A percentile compares a stretch with the other conserved stretches of the same genome.
Conservation (phyloP, 1,140 invertebrate species). For the Drosophila lacertosa region DNA sequence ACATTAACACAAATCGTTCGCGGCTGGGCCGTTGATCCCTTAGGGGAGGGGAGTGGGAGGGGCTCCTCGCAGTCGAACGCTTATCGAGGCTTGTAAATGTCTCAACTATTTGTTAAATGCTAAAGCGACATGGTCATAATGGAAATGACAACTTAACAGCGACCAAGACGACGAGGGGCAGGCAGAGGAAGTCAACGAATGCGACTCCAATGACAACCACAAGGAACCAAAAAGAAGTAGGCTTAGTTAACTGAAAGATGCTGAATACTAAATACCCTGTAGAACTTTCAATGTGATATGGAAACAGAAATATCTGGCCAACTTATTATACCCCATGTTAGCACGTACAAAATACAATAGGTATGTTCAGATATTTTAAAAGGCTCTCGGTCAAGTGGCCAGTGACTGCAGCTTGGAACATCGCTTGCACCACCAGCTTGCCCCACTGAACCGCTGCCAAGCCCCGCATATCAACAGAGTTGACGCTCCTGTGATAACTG, state of each 20-base stretch:
- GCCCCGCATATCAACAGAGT: slow-evolving; percentile 3
- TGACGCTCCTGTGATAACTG: slow-evolving; percentile 68
- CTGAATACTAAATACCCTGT: too few species aligned
- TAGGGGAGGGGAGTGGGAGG: not conserved
- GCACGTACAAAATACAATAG: too few species aligned
- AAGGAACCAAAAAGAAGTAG: too few species aligned
- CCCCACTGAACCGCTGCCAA: not conserved
- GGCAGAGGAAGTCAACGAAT: slow-evolving; percentile 2
- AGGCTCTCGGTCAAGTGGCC: slow-evolving; percentile 68
- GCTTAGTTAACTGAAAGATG: too few species aligned
- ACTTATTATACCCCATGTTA: too few species aligned
- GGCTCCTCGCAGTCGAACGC: not conserved
- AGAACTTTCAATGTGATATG: too few species aligned
- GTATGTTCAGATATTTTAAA: slow-evolving; percentile 61
- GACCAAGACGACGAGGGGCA: not conserved
- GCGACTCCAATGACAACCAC: not conserved
- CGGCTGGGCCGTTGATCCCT: slow-evolving; percentile 28
- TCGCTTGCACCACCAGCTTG: not conserved
- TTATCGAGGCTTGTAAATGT: slow-evolving; percentile 82
- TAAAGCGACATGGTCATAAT: slow-evolving; percentile 84
- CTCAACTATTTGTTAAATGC: slow-evolving; percentile 84
- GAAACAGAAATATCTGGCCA: too few species aligned
- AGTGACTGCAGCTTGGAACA: slow-evolving; percentile 13
- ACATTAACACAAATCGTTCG: slow-evolving; percentile 78
- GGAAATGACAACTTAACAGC: slow-evolving; percentile 83